Conservation (phyloP, 1,140 invertebrate species). For the Sinella curviseta region DNA sequence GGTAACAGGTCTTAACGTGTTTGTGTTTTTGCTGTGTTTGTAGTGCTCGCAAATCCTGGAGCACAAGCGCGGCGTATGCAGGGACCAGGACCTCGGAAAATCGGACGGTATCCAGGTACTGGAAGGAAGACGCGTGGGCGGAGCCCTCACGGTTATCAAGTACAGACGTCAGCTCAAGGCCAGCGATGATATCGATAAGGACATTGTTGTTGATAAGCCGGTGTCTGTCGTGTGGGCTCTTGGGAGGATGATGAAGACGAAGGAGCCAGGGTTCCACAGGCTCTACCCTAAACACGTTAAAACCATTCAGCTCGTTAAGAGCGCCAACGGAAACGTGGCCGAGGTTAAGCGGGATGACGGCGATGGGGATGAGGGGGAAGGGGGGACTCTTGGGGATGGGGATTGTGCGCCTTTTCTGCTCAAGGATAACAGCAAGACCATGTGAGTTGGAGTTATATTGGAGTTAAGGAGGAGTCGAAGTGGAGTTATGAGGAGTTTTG, state of each 20-base stretch:
- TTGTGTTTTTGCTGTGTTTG: conserved; percentile 42
- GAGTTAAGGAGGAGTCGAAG: no score
- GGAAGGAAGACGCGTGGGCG: conserved; percentile 36
- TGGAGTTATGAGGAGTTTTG: no score
- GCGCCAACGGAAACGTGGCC: conserved; percentile 58
- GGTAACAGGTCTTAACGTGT: conserved; percentile 14
- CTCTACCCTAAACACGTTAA: conserved; percentile 68
- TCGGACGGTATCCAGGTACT: conserved; percentile 44
- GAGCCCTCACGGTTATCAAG: conserved; percentile 38
- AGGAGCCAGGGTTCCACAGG: conserved; percentile 81
- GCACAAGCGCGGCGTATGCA: conserved; percentile 81
- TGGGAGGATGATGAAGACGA: conserved; percentile 73
- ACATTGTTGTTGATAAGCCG: conserved; percentile 59
- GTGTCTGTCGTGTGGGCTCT: conserved; percentile 80
- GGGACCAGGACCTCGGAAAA: conserved; percentile 70
- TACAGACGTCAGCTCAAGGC: conserved; percentile 44
- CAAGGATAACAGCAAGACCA: no score
- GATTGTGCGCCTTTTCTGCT: no score
- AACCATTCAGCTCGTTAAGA: conserved; percentile 9
- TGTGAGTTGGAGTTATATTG: no score
- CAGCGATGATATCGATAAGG: conserved; percentile 42
- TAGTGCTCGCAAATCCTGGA: conserved; percentile 82
- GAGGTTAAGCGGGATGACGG: background rate
- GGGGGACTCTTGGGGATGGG: background rate
- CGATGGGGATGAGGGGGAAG: background rate